phyloP scores from a whole-genome alignment of 1,140 invertebrate species.

The Parapsyche elsis region DNA sequence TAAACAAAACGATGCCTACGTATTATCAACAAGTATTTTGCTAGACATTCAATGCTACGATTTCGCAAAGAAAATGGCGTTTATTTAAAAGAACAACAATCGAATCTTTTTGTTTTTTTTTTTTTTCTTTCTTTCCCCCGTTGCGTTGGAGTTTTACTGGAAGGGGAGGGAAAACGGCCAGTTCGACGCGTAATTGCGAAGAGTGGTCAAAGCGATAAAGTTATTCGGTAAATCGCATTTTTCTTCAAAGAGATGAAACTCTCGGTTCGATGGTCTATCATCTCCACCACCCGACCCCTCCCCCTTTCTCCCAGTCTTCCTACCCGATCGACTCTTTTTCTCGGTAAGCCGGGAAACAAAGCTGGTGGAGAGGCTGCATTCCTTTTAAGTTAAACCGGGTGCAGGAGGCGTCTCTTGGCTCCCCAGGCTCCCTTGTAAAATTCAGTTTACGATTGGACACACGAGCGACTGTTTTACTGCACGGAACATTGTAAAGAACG shows the following conservation, averaged over 20 bases:
- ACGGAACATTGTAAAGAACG: background rate
- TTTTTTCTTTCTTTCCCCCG: background rate
- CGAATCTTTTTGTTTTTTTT: background rate
- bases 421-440: conserved; percentile 30
- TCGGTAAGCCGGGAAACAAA: conserved; percentile 31
- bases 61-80: background rate
- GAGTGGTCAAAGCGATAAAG: conserved; percentile 55
- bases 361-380: conserved; percentile 34
- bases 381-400: conserved; percentile 42
- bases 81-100: conserved; percentile 12
- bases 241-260: conserved; percentile 55
- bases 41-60: background rate
- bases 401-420: conserved; percentile 10
- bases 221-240: conserved; percentile 56
- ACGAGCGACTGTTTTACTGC: conserved; percentile 1
- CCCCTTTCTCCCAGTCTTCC: background rate
- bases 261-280: conserved; percentile 48
- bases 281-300: conserved; percentile 19
- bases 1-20: background rate
- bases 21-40: background rate
- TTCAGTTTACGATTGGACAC: conserved; percentile 40
- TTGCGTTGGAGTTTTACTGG: background rate
- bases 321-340: background rate
- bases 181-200: conserved; percentile 47
- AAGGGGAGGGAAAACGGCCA: background rate